Percentiles rank a stretch among this genome's conserved stretches.
Evolutionary conservation across 2,113 vertebrate genomes (phyloP).

Genomic region (Chamaea fasciata): DNA sequence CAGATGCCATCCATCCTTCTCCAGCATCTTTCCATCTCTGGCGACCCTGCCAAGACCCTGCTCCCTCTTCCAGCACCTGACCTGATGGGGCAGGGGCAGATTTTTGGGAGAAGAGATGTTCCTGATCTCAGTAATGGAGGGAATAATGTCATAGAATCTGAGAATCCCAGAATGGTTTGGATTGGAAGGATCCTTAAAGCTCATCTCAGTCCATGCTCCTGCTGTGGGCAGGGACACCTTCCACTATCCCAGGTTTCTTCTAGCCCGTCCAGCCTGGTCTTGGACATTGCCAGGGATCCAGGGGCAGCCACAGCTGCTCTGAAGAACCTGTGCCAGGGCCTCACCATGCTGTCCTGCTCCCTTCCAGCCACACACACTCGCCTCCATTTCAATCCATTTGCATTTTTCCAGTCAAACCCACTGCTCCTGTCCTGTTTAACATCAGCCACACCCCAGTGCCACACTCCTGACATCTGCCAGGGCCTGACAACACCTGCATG

Average conservation of each 20-base stretch:
- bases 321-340: not conserved
- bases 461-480: not conserved
- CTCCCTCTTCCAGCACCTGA: not conserved
- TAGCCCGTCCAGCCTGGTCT: fast-evolving
- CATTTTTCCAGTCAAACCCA: not conserved
- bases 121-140: not conserved
- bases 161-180: not conserved
- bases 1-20: not conserved
- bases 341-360: not conserved
- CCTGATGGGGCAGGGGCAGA: not conserved
- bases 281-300: not conserved
- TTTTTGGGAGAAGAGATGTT: not conserved
- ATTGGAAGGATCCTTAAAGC: not conserved
- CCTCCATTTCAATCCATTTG: not conserved
- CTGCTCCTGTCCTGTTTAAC: not conserved
- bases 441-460: not conserved
- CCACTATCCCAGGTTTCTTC: not conserved
- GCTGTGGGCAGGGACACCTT: not conserved
- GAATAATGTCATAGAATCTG: not conserved
- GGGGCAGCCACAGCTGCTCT: not conserved
- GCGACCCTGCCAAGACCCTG: not conserved
- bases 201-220: not conserved
- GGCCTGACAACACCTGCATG: not conserved
- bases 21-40: not conserved
- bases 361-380: not conserved